Evolutionary conservation across 2,113 vertebrate genomes (phyloP).

Genomic region (Aphyosemion australe): DNA sequence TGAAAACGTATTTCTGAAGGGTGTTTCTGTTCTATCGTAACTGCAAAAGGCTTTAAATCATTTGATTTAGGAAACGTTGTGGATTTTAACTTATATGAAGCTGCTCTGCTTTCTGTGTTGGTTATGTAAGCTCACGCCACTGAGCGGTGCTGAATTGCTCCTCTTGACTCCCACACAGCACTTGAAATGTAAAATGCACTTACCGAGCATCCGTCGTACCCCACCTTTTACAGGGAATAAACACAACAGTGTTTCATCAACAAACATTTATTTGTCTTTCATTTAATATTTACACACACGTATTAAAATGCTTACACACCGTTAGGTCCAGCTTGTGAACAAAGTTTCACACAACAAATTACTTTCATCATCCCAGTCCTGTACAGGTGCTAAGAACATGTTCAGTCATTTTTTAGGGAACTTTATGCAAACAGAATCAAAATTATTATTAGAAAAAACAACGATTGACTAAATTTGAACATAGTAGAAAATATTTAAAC

Average conservation of each 20-base stretch:
- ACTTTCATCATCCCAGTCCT: conserved; percentile 18
- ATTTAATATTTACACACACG: conserved; percentile 60
- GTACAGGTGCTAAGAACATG: neutral
- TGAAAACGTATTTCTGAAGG: neutral
- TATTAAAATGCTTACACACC: conserved; percentile 64
- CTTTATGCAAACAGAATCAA: conserved; percentile 32
- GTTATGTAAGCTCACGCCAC: conserved; percentile 4
- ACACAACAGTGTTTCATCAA: conserved; percentile 43
- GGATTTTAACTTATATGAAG: conserved; percentile 51
- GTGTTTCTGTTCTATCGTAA: conserved; percentile 16
- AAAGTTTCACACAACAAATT: conserved; percentile 11
- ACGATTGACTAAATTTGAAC: conserved; percentile 38
- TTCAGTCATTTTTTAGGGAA: conserved; percentile 21
- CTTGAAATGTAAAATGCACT: conserved; percentile 6
- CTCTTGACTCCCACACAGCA: conserved; percentile 7
- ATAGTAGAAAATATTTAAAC: conserved; percentile 57
- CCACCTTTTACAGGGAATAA: conserved; percentile 33
- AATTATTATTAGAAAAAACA: conserved; percentile 52
- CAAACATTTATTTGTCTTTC: conserved; percentile 70
- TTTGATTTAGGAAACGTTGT: conserved; percentile 26
- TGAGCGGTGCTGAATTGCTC: conserved; percentile 10
- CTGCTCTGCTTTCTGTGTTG: conserved; percentile 1
- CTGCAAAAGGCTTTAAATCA: conserved; percentile 8
- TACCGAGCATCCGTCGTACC: conserved; percentile 3
- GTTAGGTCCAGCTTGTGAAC: conserved; percentile 44